Percentiles rank a stretch among this genome's conserved stretches.
Evolutionary conservation across 2,888 invertebrate species (phyloP).

Genomic region (Hirudinaria manillensis): DNA sequence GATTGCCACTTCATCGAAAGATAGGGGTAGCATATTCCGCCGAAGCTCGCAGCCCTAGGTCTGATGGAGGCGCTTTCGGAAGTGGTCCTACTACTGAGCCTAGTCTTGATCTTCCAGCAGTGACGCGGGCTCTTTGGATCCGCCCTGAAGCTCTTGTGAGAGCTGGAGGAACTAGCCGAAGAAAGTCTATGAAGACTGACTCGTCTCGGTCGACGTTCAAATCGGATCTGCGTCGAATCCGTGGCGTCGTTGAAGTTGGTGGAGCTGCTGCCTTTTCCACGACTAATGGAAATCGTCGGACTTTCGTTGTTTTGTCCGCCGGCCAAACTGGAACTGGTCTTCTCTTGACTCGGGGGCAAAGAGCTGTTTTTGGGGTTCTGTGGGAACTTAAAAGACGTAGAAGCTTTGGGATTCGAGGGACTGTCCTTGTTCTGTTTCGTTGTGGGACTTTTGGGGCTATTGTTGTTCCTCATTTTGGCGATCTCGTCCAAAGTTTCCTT

Average conservation of each 20-base stretch:
- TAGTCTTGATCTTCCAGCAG: background rate
- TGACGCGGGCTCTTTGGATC: background rate
- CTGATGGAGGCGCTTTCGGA: background rate
- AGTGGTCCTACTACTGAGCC: background rate
- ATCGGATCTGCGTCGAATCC: background rate
- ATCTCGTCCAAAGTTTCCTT: slow-evolving; percentile 6
- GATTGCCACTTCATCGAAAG: background rate
- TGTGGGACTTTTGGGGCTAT: slow-evolving; percentile 9
- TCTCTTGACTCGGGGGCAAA: background rate
- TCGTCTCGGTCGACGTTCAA: no score
- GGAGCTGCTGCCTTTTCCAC: background rate
- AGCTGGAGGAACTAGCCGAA: background rate
- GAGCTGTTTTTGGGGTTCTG: background rate
- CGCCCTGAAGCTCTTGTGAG: background rate
- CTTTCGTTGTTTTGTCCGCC: background rate
- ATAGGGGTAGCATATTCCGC: background rate
- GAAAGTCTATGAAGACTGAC: background rate
- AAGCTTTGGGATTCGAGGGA: background rate
- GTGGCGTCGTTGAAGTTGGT: background rate
- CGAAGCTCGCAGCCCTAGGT: background rate
- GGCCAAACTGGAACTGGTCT: background rate
- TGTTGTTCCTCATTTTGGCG: background rate
- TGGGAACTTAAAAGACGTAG: background rate
- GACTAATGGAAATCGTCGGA: background rate
- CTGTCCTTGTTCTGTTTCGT: background rate